A percentile compares a stretch with the other conserved stretches of the same genome.
Evolutionary conservation across 2,888 invertebrate genomes (phyloP).

Genomic region (Brenthis hecate): DNA sequence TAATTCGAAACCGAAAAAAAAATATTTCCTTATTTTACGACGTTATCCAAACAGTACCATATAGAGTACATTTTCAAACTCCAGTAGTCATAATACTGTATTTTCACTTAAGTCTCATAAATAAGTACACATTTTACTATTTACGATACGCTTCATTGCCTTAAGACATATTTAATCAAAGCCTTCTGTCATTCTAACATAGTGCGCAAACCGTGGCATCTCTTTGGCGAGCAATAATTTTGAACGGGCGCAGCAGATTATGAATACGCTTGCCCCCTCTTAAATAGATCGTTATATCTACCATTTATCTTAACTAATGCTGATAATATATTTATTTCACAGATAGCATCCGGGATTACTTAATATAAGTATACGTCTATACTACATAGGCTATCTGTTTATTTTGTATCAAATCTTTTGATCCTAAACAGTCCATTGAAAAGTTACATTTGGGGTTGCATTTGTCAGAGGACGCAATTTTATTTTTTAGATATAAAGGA

Average conservation of each 20-base stretch:
- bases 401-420: no score
- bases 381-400: no score
- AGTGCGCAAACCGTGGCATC: conserved; percentile 32
- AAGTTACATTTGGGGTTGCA: no score
- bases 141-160: conserved; percentile 9
- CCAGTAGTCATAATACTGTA: background rate
- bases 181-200: conserved; percentile 32
- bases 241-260: conserved; percentile 33
- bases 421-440: no score
- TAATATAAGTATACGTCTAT: background rate
- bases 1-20: background rate
- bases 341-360: conserved; percentile 19
- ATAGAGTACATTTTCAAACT: background rate
- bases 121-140: background rate
- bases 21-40: background rate
- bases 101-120: background rate
- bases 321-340: conserved; percentile 26
- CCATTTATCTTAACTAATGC: conserved; percentile 31
- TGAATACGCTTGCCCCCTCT: conserved; percentile 32
- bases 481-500: no score
- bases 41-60: background rate
- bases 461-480: no score
- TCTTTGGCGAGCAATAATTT: conserved; percentile 32
- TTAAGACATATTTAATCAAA: conserved; percentile 29
- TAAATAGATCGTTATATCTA: conserved; percentile 33